Conservation (phyloP, 2,113 vertebrate genomes). For the Gallinago jamesoni region DNA sequence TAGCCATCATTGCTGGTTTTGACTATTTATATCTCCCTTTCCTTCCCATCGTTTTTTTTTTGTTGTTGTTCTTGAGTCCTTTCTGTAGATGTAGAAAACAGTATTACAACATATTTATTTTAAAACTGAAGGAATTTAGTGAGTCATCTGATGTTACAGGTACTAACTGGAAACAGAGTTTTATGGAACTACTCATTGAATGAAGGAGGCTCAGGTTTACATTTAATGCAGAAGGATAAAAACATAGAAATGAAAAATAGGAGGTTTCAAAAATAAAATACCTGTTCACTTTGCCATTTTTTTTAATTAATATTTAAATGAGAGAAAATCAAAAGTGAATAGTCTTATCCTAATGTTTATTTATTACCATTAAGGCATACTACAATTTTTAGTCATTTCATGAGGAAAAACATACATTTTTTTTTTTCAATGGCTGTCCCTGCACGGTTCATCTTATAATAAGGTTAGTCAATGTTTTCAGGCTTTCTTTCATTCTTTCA, state of each 20-base stretch:
- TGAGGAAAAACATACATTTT: background rate
- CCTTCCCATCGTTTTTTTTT: background rate
- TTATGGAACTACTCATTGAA: background rate
- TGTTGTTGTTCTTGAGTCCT: background rate
- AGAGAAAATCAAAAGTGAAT: background rate
- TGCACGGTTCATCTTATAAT: background rate
- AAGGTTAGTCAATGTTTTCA: background rate
- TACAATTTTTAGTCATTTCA: background rate
- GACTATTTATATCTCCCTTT: background rate
- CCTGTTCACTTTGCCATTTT: background rate
- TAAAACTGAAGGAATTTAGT: background rate
- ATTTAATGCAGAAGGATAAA: background rate
- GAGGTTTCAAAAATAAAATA: background rate
- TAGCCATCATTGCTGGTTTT: background rate
- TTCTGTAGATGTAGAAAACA: background rate
- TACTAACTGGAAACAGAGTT: background rate
- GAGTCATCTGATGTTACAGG: background rate
- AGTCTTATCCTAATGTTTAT: background rate
- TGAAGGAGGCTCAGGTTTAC: background rate
- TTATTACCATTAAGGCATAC: background rate
- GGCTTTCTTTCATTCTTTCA: background rate
- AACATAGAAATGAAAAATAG: background rate
- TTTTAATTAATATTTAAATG: background rate
- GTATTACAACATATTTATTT: background rate
- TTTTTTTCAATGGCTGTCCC: background rate